phyloP scores from a whole-genome alignment of 2,888 invertebrate genomes.

The Amaurobius ferox region DNA sequence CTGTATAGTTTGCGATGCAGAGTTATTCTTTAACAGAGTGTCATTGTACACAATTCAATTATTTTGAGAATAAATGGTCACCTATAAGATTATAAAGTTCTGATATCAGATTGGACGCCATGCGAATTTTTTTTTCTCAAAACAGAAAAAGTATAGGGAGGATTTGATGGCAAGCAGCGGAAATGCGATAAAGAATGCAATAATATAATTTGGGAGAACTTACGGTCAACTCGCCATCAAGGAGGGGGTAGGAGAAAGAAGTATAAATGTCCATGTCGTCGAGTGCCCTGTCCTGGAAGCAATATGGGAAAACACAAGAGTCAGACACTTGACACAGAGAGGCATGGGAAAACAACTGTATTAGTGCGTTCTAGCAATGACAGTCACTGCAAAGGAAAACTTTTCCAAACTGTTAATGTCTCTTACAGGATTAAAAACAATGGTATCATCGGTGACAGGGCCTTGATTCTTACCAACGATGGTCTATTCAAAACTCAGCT shows the following conservation, averaged over 20 bases:
- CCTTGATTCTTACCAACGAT: no score
- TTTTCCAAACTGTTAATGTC: neutral
- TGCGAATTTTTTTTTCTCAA: neutral
- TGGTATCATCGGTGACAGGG: no score
- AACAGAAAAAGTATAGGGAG: neutral
- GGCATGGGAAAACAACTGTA: conserved; percentile 25
- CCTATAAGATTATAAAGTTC: no score
- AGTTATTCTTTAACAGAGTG: no score
- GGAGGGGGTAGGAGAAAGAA: conserved; percentile 69
- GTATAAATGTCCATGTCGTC: conserved; percentile 66
- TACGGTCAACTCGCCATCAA: conserved; percentile 68
- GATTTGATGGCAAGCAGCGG: conserved; percentile 56
- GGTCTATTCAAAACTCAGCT: no score
- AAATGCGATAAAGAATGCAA: conserved; percentile 17
- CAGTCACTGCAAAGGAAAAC: neutral
- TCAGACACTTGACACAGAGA: neutral
- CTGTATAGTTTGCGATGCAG: no score
- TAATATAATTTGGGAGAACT: conserved; percentile 34
- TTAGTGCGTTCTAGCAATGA: conserved; percentile 59
- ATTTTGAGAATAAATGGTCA: no score
- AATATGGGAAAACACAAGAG: conserved; percentile 33
- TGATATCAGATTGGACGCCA: neutral
- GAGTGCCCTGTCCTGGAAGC: conserved; percentile 68
- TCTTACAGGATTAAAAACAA: no score
- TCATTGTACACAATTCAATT: no score